A percentile compares a stretch with the other conserved stretches of the same genome.
phyloP scores from a whole-genome alignment of 2,797 vertebrate species.

The Synanceia verrucosa region DNA sequence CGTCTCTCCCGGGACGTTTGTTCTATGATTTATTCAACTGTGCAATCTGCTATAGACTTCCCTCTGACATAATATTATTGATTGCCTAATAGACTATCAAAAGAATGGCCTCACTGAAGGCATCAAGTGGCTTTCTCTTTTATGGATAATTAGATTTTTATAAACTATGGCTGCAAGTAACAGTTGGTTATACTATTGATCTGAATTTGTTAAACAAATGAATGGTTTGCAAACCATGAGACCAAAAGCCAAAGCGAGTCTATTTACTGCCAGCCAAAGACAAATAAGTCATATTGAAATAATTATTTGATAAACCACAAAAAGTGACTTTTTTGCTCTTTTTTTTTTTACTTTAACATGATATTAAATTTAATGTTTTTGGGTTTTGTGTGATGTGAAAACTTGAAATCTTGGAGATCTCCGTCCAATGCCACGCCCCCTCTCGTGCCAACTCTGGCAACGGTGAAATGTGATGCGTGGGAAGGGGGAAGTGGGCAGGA shows the following conservation, averaged over 20 bases:
- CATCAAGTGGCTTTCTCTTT: conserved; percentile 33
- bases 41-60: conserved; percentile 73
- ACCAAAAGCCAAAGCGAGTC: not conserved
- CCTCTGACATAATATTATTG: conserved; percentile 72
- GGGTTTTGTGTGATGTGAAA: not conserved
- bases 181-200: conserved; percentile 9
- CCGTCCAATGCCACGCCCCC: no score
- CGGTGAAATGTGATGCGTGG: no score
- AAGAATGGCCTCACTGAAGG: conserved; percentile 53
- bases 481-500: no score
- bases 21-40: conserved; percentile 76
- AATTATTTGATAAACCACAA: not conserved
- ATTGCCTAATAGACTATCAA: conserved; percentile 71
- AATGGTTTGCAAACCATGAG: not conserved
- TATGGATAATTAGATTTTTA: conserved; percentile 30
- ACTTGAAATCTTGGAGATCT: not conserved
- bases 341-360: not conserved
- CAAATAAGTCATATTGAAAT: not conserved
- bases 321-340: not conserved
- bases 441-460: no score
- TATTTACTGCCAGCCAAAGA: not conserved
- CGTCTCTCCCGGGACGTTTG: conserved; percentile 73
- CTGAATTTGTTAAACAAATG: not conserved
- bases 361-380: not conserved
- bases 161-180: conserved; percentile 8